These are phyloP conservation scores for Pontoporia blainvillei DNA, from an alignment of 2,113 vertebrate species.

Conservation along the genomic window DNA sequence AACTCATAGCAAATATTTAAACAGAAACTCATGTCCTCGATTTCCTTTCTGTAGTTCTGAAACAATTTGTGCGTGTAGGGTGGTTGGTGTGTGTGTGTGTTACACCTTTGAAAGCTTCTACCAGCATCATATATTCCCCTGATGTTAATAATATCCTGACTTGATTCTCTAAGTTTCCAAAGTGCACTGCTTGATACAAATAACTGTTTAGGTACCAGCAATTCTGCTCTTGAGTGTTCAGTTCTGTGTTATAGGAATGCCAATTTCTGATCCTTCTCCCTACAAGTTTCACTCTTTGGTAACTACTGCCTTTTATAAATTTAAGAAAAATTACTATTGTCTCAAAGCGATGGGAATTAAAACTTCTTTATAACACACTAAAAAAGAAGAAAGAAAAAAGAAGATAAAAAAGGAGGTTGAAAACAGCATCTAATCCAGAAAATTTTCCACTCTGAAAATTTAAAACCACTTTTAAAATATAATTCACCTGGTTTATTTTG, in stretches of 20 bases:
- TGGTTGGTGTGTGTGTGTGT: neutral
- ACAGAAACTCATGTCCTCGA: neutral
- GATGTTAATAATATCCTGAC: neutral
- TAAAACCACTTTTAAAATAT: neutral
- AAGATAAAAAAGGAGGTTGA: neutral
- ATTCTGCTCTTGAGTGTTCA: neutral
- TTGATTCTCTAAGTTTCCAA: neutral
- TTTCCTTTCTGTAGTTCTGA: constrained; percentile 14
- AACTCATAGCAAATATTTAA: neutral
- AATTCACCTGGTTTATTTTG: neutral
- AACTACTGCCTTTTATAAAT: neutral
- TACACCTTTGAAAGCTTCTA: neutral
- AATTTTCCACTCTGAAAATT: neutral
- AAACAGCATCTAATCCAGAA: neutral
- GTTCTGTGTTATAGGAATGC: neutral
- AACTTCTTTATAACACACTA: neutral
- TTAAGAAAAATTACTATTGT: neutral
- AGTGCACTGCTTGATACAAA: neutral
- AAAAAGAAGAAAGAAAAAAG: neutral
- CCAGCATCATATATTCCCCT: neutral
- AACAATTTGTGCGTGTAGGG: neutral
- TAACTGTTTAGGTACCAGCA: neutral
- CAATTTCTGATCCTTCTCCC: neutral
- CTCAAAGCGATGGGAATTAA: neutral
- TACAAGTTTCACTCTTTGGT: neutral